Evolutionary conservation across 2,888 invertebrate species (phyloP), one percentile per base, ranked within the genome.

Genomic region (Fragum sueziense): DNA sequence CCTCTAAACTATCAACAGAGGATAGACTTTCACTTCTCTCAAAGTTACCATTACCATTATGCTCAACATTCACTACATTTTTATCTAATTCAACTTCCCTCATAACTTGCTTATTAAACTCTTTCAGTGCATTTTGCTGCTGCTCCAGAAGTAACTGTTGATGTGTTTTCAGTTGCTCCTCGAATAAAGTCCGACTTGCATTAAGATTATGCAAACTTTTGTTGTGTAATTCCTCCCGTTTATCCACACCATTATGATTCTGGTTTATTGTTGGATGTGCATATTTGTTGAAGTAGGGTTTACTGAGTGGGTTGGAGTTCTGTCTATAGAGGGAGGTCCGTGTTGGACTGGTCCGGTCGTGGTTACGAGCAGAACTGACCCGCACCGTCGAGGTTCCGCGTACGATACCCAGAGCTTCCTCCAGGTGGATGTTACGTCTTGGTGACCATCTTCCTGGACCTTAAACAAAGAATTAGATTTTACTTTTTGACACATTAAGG

Each of bases 161-260:
- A 29, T 92, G 91, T 4, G 91, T 87, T 72, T 91, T 89, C 29
- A 92, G 81, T 73, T 90, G 90, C 57, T 90, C 89, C 82, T 92
- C 92, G 87, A 92, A 92, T 73, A 91, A 81, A 70, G 83, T 90
- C 25, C 89, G 85, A 74, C 91, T 91, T 79, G 86, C 90, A 29
- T 82, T 89, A 68, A 90, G 72, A 76, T 91, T 91, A 33, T 87
- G 85, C 67, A 91, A 76, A 73, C 91, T 91, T 68, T 86, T 86
- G 67, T 89, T 87, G 74, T 89, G 88, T 41, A 91, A 76, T 41
- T 88, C 88, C 11, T 84, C 84, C 61, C 76, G 76, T 71, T 83
- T 81, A 17, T 84, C 75, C 3, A 72, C 61, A 1, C 72, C 73
- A 20, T 70, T 68, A 11, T 80, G 37, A 2, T 74, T 74, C 37